Evolutionary conservation across 2,113 vertebrate genomes (phyloP).

Genomic region (Xiphophorus hellerii): DNA sequence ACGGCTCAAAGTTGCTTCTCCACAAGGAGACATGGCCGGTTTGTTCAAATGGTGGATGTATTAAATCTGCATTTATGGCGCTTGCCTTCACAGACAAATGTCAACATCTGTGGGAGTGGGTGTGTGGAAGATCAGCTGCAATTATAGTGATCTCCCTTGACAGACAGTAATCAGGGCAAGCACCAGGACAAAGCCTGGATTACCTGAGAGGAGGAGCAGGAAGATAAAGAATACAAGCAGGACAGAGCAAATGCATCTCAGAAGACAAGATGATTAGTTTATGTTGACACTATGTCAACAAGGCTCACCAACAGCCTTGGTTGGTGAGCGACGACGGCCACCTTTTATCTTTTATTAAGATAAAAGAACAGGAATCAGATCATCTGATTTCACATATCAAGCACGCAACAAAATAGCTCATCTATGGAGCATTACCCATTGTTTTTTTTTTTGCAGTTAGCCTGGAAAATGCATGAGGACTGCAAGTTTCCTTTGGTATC

Average conservation of each 20-base stretch:
- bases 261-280: background rate
- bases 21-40: background rate
- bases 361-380: too few species aligned
- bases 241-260: background rate
- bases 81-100: constrained; percentile 36
- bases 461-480: too few species aligned
- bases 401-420: too few species aligned
- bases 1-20: constrained; percentile 3
- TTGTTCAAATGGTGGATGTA: background rate
- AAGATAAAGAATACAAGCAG: constrained; percentile 9
- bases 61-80: background rate
- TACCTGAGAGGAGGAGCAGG: constrained; percentile 43
- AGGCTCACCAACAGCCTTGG: background rate
- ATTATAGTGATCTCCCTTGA: constrained; percentile 73
- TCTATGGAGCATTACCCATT: too few species aligned
- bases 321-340: too few species aligned
- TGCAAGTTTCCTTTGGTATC: too few species aligned
- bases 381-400: too few species aligned
- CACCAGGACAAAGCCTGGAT: constrained; percentile 61
- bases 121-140: constrained; percentile 59
- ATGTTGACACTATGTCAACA: background rate
- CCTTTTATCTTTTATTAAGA: too few species aligned
- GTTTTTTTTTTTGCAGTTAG: too few species aligned
- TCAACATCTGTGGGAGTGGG: constrained; percentile 22
- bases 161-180: constrained; percentile 59